Conservation (phyloP, 1,140 invertebrate species). For the Ips nitidus region DNA sequence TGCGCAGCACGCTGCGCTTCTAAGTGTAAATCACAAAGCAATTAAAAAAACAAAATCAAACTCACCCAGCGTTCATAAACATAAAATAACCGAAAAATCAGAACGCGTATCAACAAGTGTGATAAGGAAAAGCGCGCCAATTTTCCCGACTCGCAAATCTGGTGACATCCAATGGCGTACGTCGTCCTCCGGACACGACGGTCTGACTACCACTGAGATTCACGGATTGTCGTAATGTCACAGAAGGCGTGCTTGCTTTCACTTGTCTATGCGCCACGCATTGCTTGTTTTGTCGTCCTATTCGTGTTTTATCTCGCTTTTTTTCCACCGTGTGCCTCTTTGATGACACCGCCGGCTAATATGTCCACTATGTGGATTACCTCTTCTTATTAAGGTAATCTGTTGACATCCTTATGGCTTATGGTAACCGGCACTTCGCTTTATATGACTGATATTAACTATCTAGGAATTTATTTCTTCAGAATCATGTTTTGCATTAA, state of each 20-base stretch:
- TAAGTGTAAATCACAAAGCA: no score
- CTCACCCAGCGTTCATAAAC: no score
- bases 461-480: no score
- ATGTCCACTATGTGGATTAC: not conserved
- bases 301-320: conserved; percentile 23
- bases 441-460: no score
- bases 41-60: no score
- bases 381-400: not conserved
- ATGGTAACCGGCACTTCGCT: no score
- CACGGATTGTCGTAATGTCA: conserved; percentile 50
- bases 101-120: conserved; percentile 20
- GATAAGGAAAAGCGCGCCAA: conserved; percentile 20
- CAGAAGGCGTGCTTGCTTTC: conserved; percentile 49
- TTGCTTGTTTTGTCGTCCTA: conserved; percentile 24
- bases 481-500: no score
- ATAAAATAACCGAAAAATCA: no score
- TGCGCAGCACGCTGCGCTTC: no score
- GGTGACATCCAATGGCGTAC: conserved; percentile 33
- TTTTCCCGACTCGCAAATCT: conserved; percentile 17
- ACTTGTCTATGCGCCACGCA: conserved; percentile 43
- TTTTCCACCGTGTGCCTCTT: conserved; percentile 2
- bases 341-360: conserved; percentile 7
- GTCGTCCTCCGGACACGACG: conserved; percentile 43
- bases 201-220: conserved; percentile 47
- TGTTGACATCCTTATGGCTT: not conserved